A percentile compares a stretch with the other conserved stretches of the same genome.
Conservation (phyloP, 2,113 vertebrate genomes). For the Pelecanus crispus region DNA sequence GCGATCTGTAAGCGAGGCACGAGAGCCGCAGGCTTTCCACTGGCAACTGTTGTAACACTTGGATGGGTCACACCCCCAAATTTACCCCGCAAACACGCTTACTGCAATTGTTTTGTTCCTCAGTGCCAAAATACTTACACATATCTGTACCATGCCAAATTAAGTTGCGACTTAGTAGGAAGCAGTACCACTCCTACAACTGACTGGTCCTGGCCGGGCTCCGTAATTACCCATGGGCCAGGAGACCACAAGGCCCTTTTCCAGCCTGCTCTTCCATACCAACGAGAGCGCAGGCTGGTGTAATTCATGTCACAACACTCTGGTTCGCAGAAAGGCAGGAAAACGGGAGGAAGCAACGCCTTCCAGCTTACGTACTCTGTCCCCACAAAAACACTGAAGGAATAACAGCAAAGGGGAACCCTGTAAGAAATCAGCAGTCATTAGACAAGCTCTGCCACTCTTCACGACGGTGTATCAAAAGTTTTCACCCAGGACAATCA, state of each 20-base stretch:
- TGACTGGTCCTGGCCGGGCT: neutral
- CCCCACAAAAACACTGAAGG: neutral
- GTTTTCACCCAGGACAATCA: neutral
- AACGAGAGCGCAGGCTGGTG: neutral
- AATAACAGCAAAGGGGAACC: neutral
- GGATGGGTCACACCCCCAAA: neutral
- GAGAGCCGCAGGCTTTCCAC: neutral
- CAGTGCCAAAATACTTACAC: neutral
- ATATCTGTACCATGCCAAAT: neutral
- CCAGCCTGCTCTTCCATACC: neutral
- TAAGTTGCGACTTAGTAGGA: neutral
- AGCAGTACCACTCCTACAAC: neutral
- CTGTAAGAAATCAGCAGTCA: neutral
- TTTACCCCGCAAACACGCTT: neutral
- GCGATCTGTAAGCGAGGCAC: neutral
- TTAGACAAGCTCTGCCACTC: neutral
- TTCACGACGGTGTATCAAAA: neutral
- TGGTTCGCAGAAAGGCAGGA: neutral
- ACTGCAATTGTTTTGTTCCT: neutral
- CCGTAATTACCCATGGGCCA: neutral
- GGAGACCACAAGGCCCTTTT: neutral
- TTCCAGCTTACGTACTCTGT: neutral
- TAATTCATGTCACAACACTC: neutral
- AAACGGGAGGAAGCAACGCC: neutral
- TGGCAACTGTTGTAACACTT: neutral